Evolutionary conservation across 2,888 invertebrate species (phyloP).

Genomic region (Thalpophila matura): DNA sequence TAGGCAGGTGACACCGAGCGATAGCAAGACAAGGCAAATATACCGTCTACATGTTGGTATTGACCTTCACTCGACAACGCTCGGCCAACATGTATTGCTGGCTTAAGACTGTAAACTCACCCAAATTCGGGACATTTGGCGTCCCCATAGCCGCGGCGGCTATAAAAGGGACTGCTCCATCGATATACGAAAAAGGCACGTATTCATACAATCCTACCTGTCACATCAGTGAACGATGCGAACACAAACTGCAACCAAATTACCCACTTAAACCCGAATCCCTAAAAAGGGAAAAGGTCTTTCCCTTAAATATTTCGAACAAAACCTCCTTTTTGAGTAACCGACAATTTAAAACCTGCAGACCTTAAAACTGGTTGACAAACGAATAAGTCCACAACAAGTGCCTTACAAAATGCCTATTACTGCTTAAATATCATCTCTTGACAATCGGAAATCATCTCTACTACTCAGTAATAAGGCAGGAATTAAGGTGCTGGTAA

Average conservation of each 20-base stretch:
- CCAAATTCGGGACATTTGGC: no score
- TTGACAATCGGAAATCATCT: constrained; percentile 15
- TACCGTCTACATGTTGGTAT: no score
- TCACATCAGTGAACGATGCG: not conserved
- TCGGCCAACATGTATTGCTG: no score
- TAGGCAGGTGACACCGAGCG: no score
- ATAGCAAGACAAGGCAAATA: no score
- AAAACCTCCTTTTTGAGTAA: constrained; percentile 2
- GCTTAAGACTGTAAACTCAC: no score
- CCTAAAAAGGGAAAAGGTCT: constrained; percentile 6
- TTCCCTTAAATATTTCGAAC: constrained; percentile 6
- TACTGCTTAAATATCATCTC: constrained; percentile 9
- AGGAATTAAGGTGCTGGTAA: not conserved
- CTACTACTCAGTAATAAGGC: constrained; percentile 24
- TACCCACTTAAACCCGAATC: constrained; percentile 5
- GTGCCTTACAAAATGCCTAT: constrained; percentile 50
- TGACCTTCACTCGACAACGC: no score
- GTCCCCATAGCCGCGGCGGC: no score
- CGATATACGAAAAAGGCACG: not conserved
- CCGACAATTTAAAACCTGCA: constrained; percentile 37
- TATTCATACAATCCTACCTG: not conserved
- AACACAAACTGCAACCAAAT: constrained; percentile 4
- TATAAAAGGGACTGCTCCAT: no score
- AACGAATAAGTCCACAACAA: constrained; percentile 47
- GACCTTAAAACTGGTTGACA: constrained; percentile 43